Conservation (phyloP, 1,140 invertebrate species). For the Potamilus streckersoni region DNA sequence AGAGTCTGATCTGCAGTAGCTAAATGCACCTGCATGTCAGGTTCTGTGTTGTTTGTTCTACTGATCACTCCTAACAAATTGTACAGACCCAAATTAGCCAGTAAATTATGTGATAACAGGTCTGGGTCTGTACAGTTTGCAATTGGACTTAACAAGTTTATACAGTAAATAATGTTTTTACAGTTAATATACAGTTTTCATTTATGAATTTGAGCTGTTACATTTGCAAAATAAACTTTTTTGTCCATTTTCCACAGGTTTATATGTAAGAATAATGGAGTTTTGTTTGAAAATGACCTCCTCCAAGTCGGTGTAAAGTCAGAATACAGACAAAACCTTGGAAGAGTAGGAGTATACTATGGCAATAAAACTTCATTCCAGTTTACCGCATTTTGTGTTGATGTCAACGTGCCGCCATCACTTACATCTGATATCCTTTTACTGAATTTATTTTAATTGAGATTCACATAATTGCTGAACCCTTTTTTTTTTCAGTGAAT, state of each 20-base stretch:
- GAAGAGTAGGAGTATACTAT: constrained; percentile 95
- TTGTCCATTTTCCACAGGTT: constrained; percentile 75
- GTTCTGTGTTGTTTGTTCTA: no score
- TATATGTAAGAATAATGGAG: constrained; percentile 89
- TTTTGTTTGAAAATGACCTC: constrained; percentile 97
- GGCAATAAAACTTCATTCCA: constrained; percentile 96
- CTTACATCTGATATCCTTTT: constrained; percentile 58
- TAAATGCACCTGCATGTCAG: no score
- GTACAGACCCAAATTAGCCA: no score
- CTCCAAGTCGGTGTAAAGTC: constrained; percentile 99
- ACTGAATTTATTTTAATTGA: neutral
- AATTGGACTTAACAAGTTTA: no score
- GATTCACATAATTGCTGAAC: neutral
- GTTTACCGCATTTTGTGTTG: constrained; percentile 71
- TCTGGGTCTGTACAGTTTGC: no score
- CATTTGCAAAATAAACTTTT: no score
- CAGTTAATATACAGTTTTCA: no score
- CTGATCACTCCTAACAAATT: no score
- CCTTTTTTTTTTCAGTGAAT: neutral
- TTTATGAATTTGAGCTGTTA: no score
- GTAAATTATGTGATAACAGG: no score
- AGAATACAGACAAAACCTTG: constrained; percentile 92
- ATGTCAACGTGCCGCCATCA: constrained; percentile 47
- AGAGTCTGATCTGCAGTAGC: no score
- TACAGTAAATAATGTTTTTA: no score